These are phyloP conservation scores for Fistularia commersonii DNA, from an alignment of 2,797 vertebrate species.

Conservation along the genomic window DNA sequence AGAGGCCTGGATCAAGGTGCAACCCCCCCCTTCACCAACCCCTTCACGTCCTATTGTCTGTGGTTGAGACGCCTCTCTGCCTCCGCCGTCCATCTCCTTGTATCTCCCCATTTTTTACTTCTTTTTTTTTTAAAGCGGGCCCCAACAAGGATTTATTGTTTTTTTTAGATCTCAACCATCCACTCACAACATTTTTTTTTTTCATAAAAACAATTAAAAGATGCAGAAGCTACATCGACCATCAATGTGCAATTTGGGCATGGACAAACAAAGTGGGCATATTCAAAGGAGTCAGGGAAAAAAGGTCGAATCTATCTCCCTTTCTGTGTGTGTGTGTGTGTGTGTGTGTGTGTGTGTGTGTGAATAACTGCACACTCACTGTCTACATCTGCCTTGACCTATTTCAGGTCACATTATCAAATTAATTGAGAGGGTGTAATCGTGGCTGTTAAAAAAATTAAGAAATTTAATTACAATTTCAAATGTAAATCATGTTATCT, in stretches of 20 bases:
- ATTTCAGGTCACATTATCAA: slow-evolving; percentile 70
- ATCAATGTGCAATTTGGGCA: too few species aligned
- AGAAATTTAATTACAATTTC: too few species aligned
- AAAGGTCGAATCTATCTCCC: slow-evolving; percentile 2
- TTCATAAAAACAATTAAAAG: too few species aligned
- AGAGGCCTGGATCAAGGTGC: slow-evolving; percentile 58
- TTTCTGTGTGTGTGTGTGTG: slow-evolving; percentile 12
- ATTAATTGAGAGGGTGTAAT: too few species aligned
- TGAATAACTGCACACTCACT: slow-evolving; percentile 72
- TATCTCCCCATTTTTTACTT: too few species aligned
- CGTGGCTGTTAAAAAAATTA: too few species aligned
- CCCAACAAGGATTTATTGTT: too few species aligned
- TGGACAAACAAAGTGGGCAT: too few species aligned
- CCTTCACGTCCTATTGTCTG: slow-evolving; percentile 60
- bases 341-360: slow-evolving; percentile 25
- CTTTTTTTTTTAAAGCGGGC: too few species aligned
- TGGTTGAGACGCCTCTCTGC: slow-evolving; percentile 19
- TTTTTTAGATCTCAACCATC: slow-evolving; percentile 2
- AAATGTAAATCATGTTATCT: too few species aligned
- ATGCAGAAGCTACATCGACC: too few species aligned
- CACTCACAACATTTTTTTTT: too few species aligned
- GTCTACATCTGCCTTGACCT: slow-evolving; percentile 69
- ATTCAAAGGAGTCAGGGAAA: not conserved
- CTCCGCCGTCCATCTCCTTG: slow-evolving; percentile 30
- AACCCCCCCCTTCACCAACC: slow-evolving; percentile 40